A percentile compares a stretch with the other conserved stretches of the same genome.
Evolutionary conservation across 2,113 vertebrate genomes (phyloP).

Genomic region (Turdus rufiventris): DNA sequence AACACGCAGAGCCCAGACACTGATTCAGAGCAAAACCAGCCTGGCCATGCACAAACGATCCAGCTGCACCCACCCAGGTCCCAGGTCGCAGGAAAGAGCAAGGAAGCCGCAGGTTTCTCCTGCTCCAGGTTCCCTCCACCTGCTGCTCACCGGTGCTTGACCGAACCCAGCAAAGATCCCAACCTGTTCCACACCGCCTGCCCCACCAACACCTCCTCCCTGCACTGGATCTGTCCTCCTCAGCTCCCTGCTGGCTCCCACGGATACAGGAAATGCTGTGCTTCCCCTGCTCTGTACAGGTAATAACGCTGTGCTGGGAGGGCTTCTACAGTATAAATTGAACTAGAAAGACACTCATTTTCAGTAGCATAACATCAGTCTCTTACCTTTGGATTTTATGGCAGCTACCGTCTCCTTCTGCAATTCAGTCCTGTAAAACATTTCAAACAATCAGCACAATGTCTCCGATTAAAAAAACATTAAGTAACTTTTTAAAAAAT

Average conservation of each 20-base stretch:
- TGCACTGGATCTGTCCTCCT: neutral
- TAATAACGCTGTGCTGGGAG: fast-evolving
- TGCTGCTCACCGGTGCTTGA: fast-evolving
- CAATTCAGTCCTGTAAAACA: conserved; percentile 75
- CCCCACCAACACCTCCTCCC: neutral
- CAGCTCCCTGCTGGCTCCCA: neutral
- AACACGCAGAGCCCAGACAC: neutral
- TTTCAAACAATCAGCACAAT: neutral
- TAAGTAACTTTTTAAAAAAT: neutral
- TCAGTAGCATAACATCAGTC: fast-evolving
- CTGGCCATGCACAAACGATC: neutral
- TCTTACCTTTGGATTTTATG: conserved; percentile 85
- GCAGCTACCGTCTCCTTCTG: conserved; percentile 57
- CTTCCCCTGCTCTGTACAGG: neutral
- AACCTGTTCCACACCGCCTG: no score
- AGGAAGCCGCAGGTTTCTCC: neutral
- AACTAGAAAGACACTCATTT: fast-evolving
- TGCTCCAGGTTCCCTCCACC: neutral
- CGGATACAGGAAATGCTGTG: neutral
- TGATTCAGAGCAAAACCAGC: neutral
- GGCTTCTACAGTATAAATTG: neutral
- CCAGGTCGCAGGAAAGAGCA: neutral
- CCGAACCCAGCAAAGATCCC: neutral
- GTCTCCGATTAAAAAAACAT: neutral
- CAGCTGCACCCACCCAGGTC: neutral